Percentiles rank a stretch among this genome's conserved stretches.
Evolutionary conservation across 2,113 vertebrate species (phyloP).

Genomic region (Petrocephalus microphthalmus): DNA sequence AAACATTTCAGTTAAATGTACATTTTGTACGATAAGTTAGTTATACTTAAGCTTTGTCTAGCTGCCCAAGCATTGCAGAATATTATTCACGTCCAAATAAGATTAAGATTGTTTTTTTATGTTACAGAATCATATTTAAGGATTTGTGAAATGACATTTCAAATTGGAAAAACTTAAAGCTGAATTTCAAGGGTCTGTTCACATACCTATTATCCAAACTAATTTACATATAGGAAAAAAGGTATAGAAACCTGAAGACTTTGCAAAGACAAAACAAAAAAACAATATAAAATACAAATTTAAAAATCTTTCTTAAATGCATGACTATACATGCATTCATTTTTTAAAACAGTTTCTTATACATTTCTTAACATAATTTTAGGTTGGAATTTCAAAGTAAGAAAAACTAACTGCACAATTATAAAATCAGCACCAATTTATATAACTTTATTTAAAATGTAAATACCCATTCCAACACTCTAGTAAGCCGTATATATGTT

Average conservation of each 20-base stretch:
- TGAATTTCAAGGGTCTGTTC: conserved; percentile 84
- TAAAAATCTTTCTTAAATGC: conserved; percentile 97
- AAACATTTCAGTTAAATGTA: conserved; percentile 92
- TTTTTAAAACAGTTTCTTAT: conserved; percentile 88
- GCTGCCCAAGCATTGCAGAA: conserved; percentile 97
- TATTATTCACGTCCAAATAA: conserved; percentile 74
- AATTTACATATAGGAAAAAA: conserved; percentile 98
- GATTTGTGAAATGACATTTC: conserved; percentile 75
- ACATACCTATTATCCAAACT: conserved; percentile 91
- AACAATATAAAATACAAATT: conserved; percentile 99
- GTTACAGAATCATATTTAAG: conserved; percentile 71
- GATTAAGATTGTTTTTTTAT: conserved; percentile 65
- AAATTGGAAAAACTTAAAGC: conserved; percentile 75
- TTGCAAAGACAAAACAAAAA: conserved; percentile 90
- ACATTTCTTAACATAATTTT: conserved; percentile 96
- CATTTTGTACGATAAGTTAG: conserved; percentile 92
- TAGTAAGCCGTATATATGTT: conserved; percentile 96
- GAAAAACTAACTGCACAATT: conserved; percentile 96
- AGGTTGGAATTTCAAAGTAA: conserved; percentile 94
- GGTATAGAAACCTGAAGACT: conserved; percentile 95
- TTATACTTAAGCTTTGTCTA: conserved; percentile 95
- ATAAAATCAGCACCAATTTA: conserved; percentile 99
- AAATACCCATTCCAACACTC: conserved; percentile 98
- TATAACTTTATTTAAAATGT: conserved; percentile 99
- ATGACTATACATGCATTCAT: conserved; percentile 91